These are phyloP conservation scores for Montifringilla adamsi DNA, from an alignment of 2,113 vertebrate species.

Conservation along the genomic window DNA sequence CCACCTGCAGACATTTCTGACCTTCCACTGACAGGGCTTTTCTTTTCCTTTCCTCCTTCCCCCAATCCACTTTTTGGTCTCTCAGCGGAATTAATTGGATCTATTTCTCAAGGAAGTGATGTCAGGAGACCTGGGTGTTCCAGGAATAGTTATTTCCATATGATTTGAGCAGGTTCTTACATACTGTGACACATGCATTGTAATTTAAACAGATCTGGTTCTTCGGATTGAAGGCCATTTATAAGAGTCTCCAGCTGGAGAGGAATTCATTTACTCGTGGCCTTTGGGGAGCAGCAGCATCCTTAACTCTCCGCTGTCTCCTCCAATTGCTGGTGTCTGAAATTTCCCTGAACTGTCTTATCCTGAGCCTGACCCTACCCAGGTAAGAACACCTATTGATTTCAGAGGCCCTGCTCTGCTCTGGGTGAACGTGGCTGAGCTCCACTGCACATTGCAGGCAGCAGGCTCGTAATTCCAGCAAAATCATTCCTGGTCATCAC, in stretches of 20 bases:
- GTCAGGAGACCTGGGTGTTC: conserved; percentile 49
- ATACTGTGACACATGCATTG: conserved; percentile 4
- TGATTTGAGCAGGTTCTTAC: conserved; percentile 25
- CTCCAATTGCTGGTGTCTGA: not conserved
- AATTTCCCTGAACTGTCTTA: not conserved
- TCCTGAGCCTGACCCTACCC: not conserved
- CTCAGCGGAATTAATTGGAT: conserved; percentile 16
- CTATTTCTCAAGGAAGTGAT: conserved; percentile 54
- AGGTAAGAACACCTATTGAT: not conserved
- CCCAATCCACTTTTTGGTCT: not conserved
- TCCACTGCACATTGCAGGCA: not conserved
- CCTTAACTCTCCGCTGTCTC: conserved; percentile 10
- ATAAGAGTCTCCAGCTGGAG: conserved; percentile 20
- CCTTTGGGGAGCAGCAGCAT: not conserved
- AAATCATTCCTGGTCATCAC: not conserved
- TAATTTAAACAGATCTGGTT: conserved; percentile 31
- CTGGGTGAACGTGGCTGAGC: not conserved
- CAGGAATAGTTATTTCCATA: conserved; percentile 54
- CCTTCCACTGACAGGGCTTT: conserved; percentile 27
- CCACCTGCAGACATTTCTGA: conserved; percentile 35
- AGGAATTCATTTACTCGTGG: not conserved
- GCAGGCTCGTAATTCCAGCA: not conserved
- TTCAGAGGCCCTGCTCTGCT: not conserved
- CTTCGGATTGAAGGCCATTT: not conserved
- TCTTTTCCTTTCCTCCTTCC: not conserved